Conservation (phyloP, 2,888 invertebrate genomes). For the Gnatocerus cornutus region DNA sequence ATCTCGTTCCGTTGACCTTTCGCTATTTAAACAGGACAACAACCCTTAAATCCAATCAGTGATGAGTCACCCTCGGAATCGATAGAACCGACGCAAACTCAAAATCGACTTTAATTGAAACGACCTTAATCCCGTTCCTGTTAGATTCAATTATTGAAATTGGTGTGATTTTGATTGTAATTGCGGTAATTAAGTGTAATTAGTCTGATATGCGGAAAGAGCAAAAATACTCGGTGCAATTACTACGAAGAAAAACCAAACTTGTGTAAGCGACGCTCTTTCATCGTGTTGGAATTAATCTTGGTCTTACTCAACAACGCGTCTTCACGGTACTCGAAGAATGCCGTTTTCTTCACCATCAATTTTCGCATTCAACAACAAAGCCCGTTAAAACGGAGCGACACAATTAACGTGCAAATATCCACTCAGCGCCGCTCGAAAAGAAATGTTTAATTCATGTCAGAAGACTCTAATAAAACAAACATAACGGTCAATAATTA, state of each 20-base stretch:
- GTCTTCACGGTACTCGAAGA: too few species aligned
- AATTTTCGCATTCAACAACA: slow-evolving; percentile 7
- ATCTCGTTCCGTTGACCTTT: slow-evolving; percentile 19
- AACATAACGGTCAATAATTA: slow-evolving; percentile 41
- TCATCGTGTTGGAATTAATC: too few species aligned
- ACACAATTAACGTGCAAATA: slow-evolving; percentile 45
- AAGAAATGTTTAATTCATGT: slow-evolving; percentile 39
- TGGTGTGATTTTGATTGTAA: slow-evolving; percentile 36
- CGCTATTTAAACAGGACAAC: slow-evolving; percentile 7
- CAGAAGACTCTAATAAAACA: slow-evolving; percentile 37
- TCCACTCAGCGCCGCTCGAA: slow-evolving; percentile 12
- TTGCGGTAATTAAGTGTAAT: slow-evolving; percentile 13
- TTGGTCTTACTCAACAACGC: too few species aligned
- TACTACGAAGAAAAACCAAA: too few species aligned
- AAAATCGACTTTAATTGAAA: not conserved
- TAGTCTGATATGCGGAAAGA: too few species aligned
- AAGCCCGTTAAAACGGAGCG: slow-evolving; percentile 48
- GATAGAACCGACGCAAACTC: slow-evolving; percentile 4
- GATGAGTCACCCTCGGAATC: slow-evolving; percentile 11
- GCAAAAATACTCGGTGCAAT: too few species aligned
- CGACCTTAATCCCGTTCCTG: slow-evolving; percentile 8
- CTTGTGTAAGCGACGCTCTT: too few species aligned
- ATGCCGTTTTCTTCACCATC: not conserved
- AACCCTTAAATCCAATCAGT: slow-evolving; percentile 25
- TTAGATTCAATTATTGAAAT: slow-evolving; percentile 36